A percentile compares a stretch with the other conserved stretches of the same genome.
Conservation (phyloP, 1,140 invertebrate genomes). For the Meteorus sp. region DNA sequence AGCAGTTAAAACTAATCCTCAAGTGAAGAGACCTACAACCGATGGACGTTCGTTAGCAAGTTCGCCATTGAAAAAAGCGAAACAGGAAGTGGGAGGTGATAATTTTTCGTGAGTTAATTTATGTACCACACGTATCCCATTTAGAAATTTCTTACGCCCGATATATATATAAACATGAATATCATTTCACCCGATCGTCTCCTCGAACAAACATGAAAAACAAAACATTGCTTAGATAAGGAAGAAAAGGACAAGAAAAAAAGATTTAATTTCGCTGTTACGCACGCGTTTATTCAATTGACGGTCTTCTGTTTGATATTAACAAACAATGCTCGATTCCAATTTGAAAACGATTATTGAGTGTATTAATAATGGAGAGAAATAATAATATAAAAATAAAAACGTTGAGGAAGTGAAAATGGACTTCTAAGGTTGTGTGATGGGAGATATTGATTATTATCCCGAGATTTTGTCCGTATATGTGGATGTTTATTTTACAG, state of each 20-base stretch:
- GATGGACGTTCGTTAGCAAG: conserved; percentile 44
- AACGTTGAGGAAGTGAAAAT: no score
- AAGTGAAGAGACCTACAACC: conserved; percentile 49
- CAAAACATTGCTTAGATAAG: conserved; percentile 30
- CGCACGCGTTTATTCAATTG: conserved; percentile 41
- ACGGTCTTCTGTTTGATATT: conserved; percentile 20
- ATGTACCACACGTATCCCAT: conserved; percentile 25
- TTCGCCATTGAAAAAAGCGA: conserved; percentile 54
- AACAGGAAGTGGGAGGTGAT: conserved; percentile 49
- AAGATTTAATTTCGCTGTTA: conserved; percentile 37
- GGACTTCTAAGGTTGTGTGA: no score
- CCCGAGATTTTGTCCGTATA: no score
- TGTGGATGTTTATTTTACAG: no score
- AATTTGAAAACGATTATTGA: not conserved
- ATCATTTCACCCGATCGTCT: not conserved
- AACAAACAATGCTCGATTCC: not conserved
- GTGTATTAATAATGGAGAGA: not conserved
- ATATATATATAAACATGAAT: not conserved
- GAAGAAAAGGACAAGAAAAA: no score
- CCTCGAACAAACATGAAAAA: conserved; percentile 14
- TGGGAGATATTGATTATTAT: no score
- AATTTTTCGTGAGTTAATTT: conserved; percentile 55
- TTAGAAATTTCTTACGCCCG: not conserved
- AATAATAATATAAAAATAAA: not conserved
- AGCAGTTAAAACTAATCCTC: conserved; percentile 51